Conservation (phyloP, 2,888 invertebrate genomes). For the Zhuqinia jingwanae region DNA sequence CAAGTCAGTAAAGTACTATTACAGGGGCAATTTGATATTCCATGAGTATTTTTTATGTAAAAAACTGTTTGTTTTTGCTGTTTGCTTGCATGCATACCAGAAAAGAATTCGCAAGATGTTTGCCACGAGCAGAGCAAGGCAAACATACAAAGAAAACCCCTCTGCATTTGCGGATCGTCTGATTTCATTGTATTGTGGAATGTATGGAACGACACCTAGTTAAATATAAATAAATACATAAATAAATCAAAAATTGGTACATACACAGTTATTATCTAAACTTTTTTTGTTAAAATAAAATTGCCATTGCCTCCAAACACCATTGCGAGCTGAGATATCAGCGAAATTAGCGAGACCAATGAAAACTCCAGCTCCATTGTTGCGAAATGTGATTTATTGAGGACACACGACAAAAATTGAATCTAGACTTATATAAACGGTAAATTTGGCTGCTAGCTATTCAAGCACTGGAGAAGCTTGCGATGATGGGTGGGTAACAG, state of each 20-base stretch:
- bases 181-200: conserved; percentile 96
- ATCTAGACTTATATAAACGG: background rate
- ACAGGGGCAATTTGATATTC: background rate
- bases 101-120: conserved; percentile 98
- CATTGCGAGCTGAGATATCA: conserved; percentile 93
- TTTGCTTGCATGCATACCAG: conserved; percentile 91
- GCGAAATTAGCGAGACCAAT: conserved; percentile 88
- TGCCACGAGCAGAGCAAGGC: conserved; percentile 95
- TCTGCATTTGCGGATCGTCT: conserved; percentile 94
- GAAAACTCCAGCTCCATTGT: conserved; percentile 80
- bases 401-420: too few species aligned
- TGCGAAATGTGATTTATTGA: conserved; percentile 50
- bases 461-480: background rate
- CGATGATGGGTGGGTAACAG: too few species aligned
- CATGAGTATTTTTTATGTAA: background rate
- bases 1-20: too few species aligned
- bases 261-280: too few species aligned
- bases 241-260: too few species aligned
- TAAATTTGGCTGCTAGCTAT: background rate
- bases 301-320: conserved; percentile 97
- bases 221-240: too few species aligned
- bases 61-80: background rate
- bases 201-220: conserved; percentile 96
- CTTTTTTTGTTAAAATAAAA: too few species aligned
- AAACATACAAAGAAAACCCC: conserved; percentile 98